Base-by-base conservation (phyloP, 2,888 invertebrate species). In the Catocala sponsa region DNA sequence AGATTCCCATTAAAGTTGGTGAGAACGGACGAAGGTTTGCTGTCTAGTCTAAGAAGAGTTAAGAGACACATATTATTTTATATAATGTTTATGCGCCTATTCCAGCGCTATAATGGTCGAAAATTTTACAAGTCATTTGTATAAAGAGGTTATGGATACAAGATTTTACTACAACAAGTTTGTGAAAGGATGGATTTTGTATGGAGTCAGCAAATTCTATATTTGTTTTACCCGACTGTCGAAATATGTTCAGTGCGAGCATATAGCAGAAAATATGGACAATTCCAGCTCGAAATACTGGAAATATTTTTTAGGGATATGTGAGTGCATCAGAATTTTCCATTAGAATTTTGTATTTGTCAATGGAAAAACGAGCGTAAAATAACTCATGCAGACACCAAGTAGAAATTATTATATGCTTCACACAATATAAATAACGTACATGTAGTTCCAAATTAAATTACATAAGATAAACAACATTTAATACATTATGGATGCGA, bases 1-100 rank as follows among this genome's bases (percentile, higher is more conserved):
- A 35, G n/a, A 32, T 25, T 61, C 51, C 48, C 52, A 52, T 56
- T 43, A 47, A 52, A 56, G 13, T 47, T 47, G 44, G 42, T 60
- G 55, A 46, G 60, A 60, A 55, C 9, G 4, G 32, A 35, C 44
- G 43, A 42, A 42, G 32, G 32, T 41, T 47, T 46, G n/a, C 13
- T 43, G 42, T 41, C 5, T 53, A 44, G 25, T 25, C 44, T 42
- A 11, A 42, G 10, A 12, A 44, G 44, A 12, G 13, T 6, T 44
- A 44, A 25, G 25, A 25, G 25, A 25, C 2, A 25, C 25, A 25
- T 25, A 25, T 43, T 44, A 44, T 44, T 44, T 44, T 9, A 44
- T 44, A 6, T 44, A 9, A 44, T 44, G 12, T 5, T 12, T 44
- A 13, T 38, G 38, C 38, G 10, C 38, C 25, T 25, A 25, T 25